Conservation (phyloP, 2,888 invertebrate species). For the Limulus polyphemus region DNA sequence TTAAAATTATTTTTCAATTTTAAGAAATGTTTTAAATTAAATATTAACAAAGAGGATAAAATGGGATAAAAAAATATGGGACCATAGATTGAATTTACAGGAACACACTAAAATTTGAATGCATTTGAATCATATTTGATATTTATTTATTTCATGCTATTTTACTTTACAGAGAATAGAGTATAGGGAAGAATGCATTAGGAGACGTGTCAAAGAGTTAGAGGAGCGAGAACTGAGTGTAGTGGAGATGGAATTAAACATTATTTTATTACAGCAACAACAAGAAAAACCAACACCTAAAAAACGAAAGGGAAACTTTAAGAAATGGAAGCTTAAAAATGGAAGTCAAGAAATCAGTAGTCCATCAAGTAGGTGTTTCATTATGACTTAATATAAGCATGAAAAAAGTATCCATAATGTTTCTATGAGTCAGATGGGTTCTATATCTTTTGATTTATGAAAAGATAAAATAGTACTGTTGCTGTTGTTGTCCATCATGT, state of each 20-base stretch:
- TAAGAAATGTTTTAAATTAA: too few species aligned
- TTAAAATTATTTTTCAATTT: too few species aligned
- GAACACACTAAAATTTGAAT: constrained; percentile 3
- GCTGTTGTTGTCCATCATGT: too few species aligned
- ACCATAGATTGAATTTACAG: constrained; percentile 3
- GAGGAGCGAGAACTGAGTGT: constrained; percentile 80
- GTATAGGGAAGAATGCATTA: constrained; percentile 64
- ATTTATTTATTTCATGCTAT: too few species aligned
- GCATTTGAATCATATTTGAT: too few species aligned
- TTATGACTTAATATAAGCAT: background rate
- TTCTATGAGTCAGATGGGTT: too few species aligned
- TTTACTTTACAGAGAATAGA: constrained; percentile 31
- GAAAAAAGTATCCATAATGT: too few species aligned
- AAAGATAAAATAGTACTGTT: too few species aligned
- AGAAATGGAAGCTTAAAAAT: constrained; percentile 53
- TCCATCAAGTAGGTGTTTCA: constrained; percentile 17
- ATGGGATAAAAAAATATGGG: constrained; percentile 54
- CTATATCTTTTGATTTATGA: too few species aligned
- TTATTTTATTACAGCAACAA: constrained; percentile 71
- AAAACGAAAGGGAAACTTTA: constrained; percentile 79
- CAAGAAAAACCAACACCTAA: constrained; percentile 53
- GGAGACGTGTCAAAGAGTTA: constrained; percentile 64
- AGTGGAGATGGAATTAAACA: constrained; percentile 70
- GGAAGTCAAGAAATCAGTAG: constrained; percentile 21
- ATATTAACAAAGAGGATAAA: constrained; percentile 77